Percentiles rank a stretch among this genome's conserved stretches.
phyloP scores from a whole-genome alignment of 2,113 vertebrate genomes.

The Nannobrachium achirus region DNA sequence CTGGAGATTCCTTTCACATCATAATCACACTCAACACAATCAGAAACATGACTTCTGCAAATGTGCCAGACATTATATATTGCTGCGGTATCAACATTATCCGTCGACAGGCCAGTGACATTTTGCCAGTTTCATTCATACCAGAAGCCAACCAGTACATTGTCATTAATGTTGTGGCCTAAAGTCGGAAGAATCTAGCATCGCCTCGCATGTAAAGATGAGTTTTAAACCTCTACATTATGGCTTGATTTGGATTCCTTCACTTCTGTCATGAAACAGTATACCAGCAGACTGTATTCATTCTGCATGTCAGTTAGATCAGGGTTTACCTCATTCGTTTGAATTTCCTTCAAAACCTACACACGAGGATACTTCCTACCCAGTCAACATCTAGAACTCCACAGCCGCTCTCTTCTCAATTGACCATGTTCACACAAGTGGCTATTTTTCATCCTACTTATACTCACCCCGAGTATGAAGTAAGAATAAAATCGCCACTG shows the following conservation, averaged over 20 bases:
- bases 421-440: background rate
- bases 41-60: constrained; percentile 23
- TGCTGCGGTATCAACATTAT: constrained; percentile 31
- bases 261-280: constrained; percentile 11
- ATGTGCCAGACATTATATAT: constrained; percentile 21
- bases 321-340: constrained; percentile 15
- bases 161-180: constrained; percentile 18
- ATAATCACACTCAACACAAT: constrained; percentile 10
- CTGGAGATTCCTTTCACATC: constrained; percentile 32
- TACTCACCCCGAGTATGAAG: too few relatives aligned
- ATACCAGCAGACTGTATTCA: constrained; percentile 36
- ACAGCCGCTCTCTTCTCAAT: background rate
- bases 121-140: constrained; percentile 26
- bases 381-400: constrained; percentile 11
- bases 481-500: too few relatives aligned
- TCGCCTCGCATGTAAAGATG: constrained; percentile 1
- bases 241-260: constrained; percentile 43
- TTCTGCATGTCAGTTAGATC: constrained; percentile 22
- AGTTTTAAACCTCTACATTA: constrained; percentile 12
- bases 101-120: constrained; percentile 17
- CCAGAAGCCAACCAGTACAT: constrained; percentile 21
- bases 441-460: too few relatives aligned
- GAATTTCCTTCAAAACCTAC: constrained; percentile 15
- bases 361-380: constrained; percentile 11
- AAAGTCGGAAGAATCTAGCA: background rate